Conservation (phyloP, 2,888 invertebrate genomes). For the Blastobasis lacticolella region DNA sequence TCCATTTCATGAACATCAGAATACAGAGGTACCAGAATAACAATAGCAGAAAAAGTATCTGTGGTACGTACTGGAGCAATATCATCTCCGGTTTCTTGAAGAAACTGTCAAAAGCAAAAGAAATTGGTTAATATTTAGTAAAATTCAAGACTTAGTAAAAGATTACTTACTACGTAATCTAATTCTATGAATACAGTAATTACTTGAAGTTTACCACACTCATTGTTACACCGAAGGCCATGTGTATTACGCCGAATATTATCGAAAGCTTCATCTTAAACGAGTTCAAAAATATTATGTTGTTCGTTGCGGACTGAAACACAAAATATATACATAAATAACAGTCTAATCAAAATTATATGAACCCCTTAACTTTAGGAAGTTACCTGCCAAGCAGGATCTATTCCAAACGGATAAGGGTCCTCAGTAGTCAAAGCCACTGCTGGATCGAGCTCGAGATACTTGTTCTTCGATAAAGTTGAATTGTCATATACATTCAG, state of each 20-base stretch:
- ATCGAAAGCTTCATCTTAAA: slow-evolving; percentile 85
- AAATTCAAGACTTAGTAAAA: neutral
- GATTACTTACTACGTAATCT: slow-evolving; percentile 28
- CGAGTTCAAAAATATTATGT: slow-evolving; percentile 82
- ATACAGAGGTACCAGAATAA: slow-evolving; percentile 81
- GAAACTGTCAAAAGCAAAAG: slow-evolving; percentile 46
- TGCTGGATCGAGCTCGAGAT: slow-evolving; percentile 61
- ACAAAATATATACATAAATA: slow-evolving; percentile 8
- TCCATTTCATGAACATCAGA: slow-evolving; percentile 82
- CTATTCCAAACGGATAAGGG: slow-evolving; percentile 81
- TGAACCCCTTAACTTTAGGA: neutral
- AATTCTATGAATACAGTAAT: slow-evolving; percentile 71
- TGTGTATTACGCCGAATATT: slow-evolving; percentile 81
- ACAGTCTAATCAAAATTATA: neutral
- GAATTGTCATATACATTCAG: slow-evolving; percentile 45
- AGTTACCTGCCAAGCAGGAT: slow-evolving; percentile 80
- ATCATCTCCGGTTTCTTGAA: slow-evolving; percentile 64
- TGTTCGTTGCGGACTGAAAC: slow-evolving; percentile 74
- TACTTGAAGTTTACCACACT: slow-evolving; percentile 76
- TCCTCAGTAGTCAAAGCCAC: slow-evolving; percentile 48
- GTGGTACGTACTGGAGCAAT: slow-evolving; percentile 80
- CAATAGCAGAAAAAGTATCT: slow-evolving; percentile 77
- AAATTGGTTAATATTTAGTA: neutral
- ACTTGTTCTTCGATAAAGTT: slow-evolving; percentile 33
- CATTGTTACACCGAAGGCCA: slow-evolving; percentile 82